Evolutionary conservation across 1,140 invertebrate genomes (phyloP).

Genomic region (Nautilus pompilius): DNA sequence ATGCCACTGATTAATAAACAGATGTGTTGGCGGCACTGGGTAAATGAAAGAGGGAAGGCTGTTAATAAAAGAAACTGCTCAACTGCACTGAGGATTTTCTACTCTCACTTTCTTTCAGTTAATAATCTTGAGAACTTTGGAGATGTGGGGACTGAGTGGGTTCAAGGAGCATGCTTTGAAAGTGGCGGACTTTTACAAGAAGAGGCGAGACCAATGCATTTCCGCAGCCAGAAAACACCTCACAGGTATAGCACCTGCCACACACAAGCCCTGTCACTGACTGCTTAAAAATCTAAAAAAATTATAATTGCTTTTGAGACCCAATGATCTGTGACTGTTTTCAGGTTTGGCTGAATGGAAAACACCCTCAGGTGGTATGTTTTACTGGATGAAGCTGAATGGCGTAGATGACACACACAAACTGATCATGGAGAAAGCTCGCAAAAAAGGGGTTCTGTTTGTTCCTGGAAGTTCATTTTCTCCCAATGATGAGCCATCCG

Average conservation of each 20-base stretch:
- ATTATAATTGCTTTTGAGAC: too few relatives aligned
- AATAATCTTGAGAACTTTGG: conserved; percentile 64
- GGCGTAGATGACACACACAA: conserved; percentile 69
- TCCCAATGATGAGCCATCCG: conserved; percentile 62
- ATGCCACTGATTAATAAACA: too few relatives aligned
- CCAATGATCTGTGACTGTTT: too few relatives aligned
- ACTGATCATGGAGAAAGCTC: conserved; percentile 67
- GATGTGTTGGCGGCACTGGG: too few relatives aligned
- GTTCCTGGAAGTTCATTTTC: conserved; percentile 71
- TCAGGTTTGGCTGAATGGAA: conserved; percentile 67
- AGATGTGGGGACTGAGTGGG: conserved; percentile 63
- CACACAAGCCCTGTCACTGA: background rate
- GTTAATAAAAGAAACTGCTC: too few relatives aligned
- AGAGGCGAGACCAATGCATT: conserved; percentile 65
- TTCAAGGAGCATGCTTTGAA: conserved; percentile 63
- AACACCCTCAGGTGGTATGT: conserved; percentile 70
- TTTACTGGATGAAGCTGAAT: conserved; percentile 72
- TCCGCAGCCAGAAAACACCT: conserved; percentile 65
- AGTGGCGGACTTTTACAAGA: conserved; percentile 66
- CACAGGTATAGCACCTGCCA: conserved; percentile 52
- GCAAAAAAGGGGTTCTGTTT: conserved; percentile 58
- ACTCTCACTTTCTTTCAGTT: conserved; percentile 58
- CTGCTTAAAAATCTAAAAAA: background rate
- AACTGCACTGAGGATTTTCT: too few relatives aligned
- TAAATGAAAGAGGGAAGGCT: too few relatives aligned